phyloP scores from a whole-genome alignment of 2,888 invertebrate species.

The Acanthosepion esculentum region DNA sequence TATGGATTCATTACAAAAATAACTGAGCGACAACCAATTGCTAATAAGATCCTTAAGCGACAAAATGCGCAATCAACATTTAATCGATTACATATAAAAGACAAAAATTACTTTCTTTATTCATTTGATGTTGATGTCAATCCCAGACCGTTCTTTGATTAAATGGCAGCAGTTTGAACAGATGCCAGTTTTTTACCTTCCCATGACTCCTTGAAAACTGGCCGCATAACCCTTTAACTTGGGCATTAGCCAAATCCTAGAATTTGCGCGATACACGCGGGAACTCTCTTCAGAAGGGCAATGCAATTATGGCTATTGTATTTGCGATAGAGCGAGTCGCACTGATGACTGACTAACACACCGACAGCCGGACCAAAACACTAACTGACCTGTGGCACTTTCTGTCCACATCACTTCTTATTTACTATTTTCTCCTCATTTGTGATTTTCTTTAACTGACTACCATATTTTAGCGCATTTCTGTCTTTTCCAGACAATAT shows the following conservation, averaged over 20 bases:
- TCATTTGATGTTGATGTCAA: not conserved
- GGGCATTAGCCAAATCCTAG: not conserved
- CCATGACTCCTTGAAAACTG: not conserved
- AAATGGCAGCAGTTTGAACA: not conserved
- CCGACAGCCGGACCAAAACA: not conserved
- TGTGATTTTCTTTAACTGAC: not conserved
- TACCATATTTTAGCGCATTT: not conserved
- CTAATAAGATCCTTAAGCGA: too few relatives aligned
- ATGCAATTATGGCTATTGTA: slow-evolving; percentile 9
- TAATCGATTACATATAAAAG: not conserved
- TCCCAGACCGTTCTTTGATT: not conserved
- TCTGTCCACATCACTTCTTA: not conserved
- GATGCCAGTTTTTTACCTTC: not conserved
- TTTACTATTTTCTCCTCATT: not conserved
- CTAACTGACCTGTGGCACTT: not conserved
- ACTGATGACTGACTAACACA: not conserved
- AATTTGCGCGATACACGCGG: not conserved
- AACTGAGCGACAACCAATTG: too few relatives aligned
- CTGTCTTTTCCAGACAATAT: not conserved
- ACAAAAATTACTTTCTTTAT: not conserved
- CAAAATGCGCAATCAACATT: not conserved
- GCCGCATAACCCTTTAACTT: not conserved
- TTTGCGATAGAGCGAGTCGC: not conserved
- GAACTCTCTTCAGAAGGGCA: not conserved
- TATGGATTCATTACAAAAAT: too few relatives aligned